Evolutionary conservation across 2,113 vertebrate genomes (phyloP), one percentile per base, ranked within the genome.

Genomic region (Sardina pilchardus): DNA sequence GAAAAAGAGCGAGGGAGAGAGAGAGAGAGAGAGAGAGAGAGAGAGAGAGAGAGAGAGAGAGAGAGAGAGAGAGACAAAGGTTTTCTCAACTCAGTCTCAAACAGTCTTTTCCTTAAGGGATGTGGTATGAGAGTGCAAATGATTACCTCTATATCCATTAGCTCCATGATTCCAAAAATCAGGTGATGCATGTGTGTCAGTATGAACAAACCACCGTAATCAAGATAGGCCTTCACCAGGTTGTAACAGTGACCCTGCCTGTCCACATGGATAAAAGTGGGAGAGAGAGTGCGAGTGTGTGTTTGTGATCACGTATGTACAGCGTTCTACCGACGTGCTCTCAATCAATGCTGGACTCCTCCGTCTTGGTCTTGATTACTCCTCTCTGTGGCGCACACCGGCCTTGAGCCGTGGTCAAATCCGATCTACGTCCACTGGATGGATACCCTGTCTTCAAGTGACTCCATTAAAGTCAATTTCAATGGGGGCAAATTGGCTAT

Each of bases 401-500:
- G n/a, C 26, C 63, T 30, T 67, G n/a, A 67, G 63, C n/a, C 1
- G 9, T 34, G 71, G 71, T 21, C 16, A 50, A 83, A 83, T 75
- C 83, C 47, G 16, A 84, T 78, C 59, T 45, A 36, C 39, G 81
- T 56, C 84, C 84, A 82, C 24, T 82, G 42, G 45, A 63, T 39
- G n/a, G 34, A 36, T n/a, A 85, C 4, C 19, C 24, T 42, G 59
- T 24, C 12, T 16, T 34, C 44, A 48, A 24, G n/a, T 81, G 36
- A 83, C 59, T 83, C 44, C 17, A 39, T 50, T 80, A 50, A 80
- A 48, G 45, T 21, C 53, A 39, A 50, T 83, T 83, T 50, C 50
- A 84, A 34, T 50, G 45, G 43, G 44, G 39, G 45, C 21, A 81
- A 81, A 85, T 85, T 26, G 39, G 50, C 75, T 81, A 85, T 44